Base-by-base conservation (phyloP, 2,113 vertebrate species). In the Calidris pygmaea region DNA sequence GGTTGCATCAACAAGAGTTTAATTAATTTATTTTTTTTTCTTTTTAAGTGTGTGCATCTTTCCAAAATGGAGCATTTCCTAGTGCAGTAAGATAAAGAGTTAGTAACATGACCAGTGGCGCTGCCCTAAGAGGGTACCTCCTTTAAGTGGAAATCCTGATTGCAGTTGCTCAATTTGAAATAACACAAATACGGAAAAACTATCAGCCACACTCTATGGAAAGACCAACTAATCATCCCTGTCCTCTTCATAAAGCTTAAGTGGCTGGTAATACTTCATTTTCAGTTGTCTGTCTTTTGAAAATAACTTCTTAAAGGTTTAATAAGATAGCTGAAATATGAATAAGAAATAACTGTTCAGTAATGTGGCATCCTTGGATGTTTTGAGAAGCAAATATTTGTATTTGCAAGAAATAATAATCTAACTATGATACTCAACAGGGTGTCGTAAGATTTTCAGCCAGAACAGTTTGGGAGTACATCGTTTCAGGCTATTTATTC, bases 401-500 rank as follows among this genome's bases (percentile, higher is more conserved):
- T 97, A 96, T 97, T 97, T 97, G 96, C 93, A 96, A 78, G 93
- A 97, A 97, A 97, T 96, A 94, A 95, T 97, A 98, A 98, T 92
- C 93, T 96, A 97, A 94, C 75, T 85, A 82, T 96, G 93, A 94
- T 97, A 98, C 97, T 97, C 97, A 97, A 96, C 96, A 98, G 96
- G 97, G 81, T 95, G 95, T 93, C 97, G 35, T 97, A 97, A 93
- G 91, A 96, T 96, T 97, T 98, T 96, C 90, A 97, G 85, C 63
- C 93, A 97, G 76, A 97, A 97, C 65, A 35, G 81, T 97, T 95
- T 96, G 95, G 95, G 89, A 96, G 71, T 96, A 90, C 90, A 80
- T 97, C 12, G 93, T 98, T 98, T 98, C 94, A 98, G 97, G 93
- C 96, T 98, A 93, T 98, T 98, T 97, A 95, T 97, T 96, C 87